Evolutionary conservation across 2,113 vertebrate genomes (phyloP).

Genomic region (Phrynocephalus versicolor): DNA sequence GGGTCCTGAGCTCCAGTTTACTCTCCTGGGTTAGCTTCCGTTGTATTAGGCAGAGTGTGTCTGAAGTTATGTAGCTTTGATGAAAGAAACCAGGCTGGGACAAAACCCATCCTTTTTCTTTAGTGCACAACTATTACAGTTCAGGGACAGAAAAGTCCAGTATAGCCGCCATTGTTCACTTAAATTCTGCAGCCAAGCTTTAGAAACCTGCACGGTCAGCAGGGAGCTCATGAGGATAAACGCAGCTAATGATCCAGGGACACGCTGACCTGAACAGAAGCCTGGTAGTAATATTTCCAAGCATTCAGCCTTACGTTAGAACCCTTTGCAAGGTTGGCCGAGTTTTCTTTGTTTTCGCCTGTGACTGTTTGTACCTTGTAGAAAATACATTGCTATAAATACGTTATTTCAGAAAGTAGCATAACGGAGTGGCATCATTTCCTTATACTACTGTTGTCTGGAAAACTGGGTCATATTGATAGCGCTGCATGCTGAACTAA

Average conservation of each 20-base stretch:
- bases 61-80: not conserved
- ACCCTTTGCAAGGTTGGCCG: not conserved
- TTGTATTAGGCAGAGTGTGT: not conserved
- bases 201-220: not conserved
- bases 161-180: not conserved
- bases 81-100: not conserved
- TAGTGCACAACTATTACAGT: not conserved
- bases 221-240: not conserved
- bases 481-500: not conserved
- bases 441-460: not conserved
- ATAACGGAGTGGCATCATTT: not conserved
- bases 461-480: not conserved
- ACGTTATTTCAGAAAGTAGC: not conserved
- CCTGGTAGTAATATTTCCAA: not conserved
- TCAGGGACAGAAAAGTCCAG: not conserved
- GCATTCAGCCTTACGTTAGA: not conserved
- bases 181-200: not conserved
- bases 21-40: not conserved
- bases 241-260: not conserved
- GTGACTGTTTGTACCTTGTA: not conserved
- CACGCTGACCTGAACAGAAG: not conserved
- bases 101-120: not conserved
- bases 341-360: not conserved
- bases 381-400: not conserved
- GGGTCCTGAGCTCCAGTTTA: not conserved